Base-by-base conservation (phyloP, 2,113 vertebrate genomes). In the crab-eating macaque (Macaca fascicularis) region DNA sequence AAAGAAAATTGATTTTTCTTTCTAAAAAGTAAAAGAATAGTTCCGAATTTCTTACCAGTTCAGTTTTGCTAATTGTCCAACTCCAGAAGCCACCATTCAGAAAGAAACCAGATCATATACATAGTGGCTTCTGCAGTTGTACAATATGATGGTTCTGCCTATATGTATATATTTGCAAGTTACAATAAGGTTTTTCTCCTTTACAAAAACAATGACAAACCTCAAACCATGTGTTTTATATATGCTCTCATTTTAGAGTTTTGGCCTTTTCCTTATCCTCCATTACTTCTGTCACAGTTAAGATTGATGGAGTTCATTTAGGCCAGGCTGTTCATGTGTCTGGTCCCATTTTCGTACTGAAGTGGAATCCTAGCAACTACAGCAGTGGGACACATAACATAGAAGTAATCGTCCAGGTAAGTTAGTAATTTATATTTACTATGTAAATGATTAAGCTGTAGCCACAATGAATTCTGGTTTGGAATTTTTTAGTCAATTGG, bases 281-380 rank as follows among this genome's bases (percentile, higher is more conserved):
- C 2, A 99, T 99, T 98, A 98, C 98, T 22, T 99, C 98, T 0
- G 99, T 99, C 72, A 84, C 98, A 67, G 99, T 99, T 96, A 99
- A 96, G 79, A 98, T 99, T 75, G 99, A 99, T 35, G 98, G 98
- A 67, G 96, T 98, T 93, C 80, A 98, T 61, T 70, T 99, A 96
- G 99, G 99, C 27, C 98, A 98, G 35, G 99, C 99, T 4, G 72
- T 88, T 96, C 98, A 98, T 0, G 99, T 98, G 8, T 99, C 99
- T 97, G 99, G 99, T n/a, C 99, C 99, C 86, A 99, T 99, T 87
- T 99, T 99, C 38, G 98, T 99, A 19, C 97, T 99, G 91, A 98
- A 98, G 95, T 99, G 99, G 99, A 99, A 98, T 75, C 99, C 99
- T 0, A 98, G 98, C 50, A 98, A 98, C 96, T 99, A 99, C 97